Base-by-base conservation (phyloP, 2,113 vertebrate genomes). In the Etheostoma spectabile region DNA sequence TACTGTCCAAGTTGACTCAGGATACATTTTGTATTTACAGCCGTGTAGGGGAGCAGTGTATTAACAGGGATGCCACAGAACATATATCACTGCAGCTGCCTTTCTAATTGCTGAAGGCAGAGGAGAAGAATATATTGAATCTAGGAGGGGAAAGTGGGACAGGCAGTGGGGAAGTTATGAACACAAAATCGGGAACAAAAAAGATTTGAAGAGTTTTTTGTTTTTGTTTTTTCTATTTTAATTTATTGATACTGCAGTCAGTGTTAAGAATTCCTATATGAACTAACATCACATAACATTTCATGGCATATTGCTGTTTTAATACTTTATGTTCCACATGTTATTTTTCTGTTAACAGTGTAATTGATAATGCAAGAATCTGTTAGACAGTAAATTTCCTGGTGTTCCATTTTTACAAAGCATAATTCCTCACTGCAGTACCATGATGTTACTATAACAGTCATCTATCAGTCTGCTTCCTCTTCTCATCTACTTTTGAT, bases 401-500 rank as follows among this genome's bases (percentile, higher is more conserved):
- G 71, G 73, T 68, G 63, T 71, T 83, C 38, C 71, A 80, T 87
- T 81, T 83, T 78, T 64, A 72, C 73, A 76, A 76, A 83, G 51
- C 81, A 64, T 80, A 48, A 71, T 73, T 84, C 57, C 55, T 81
- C 74, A 74, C 66, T 79, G 51, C 68, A 77, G 72, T 19, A 4
- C 64, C 82, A 67, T 80, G 78, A 80, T 78, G 56, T 82, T 66
- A 83, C 14, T 61, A 61, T 69, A 87, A 79, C 75, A 79, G 51
- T 86, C 82, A 90, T 84, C 66, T 84, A 68, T 72, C 55, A 92
- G 88, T 88, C 82, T 70, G 77, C 86, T 84, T 89, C 60, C 42
- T 86, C 68, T 74, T 81, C 77, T 88, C 89, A 91, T 90, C 74
- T 71, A 75, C 79, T 74, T 90, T 74, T 77, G 78, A 90, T 79